Evolutionary conservation across 2,888 invertebrate species (phyloP), one percentile per base, ranked within the genome.

Genomic region (Cinara cedri): DNA sequence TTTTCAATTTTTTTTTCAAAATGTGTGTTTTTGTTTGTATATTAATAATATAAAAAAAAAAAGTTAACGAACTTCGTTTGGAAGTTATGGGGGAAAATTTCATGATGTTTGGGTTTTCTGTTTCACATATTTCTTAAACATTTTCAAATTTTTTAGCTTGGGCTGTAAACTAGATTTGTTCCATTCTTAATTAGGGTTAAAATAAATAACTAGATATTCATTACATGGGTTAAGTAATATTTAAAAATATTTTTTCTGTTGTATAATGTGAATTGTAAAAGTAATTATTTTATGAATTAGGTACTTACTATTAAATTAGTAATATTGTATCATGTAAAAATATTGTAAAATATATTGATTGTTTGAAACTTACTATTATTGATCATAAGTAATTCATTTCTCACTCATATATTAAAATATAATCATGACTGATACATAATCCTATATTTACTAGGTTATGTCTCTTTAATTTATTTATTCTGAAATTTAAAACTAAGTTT

Each of bases 371-470:
- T 57, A 60, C 34, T 72, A 0, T 46, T 0, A 57, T 57, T 57
- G n/a, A 57, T 57, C 46, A 49, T 72, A 46, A n/a, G 44, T 72
- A 16, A 26, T 9, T 57, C 9, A 24, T 71, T 46, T 24, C 14
- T 16, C 16, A 14, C 24, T 49, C 14, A 16, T 26, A 44, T 24
- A 57, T n/a, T 71, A 44, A 11, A n/a, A 11, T 8, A n/a, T 72
- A 11, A 57, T 60, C 46, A 72, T 46, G 60, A 14, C 60, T 26
- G 13, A 26, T 34, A 4, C 4, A 14, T 42, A 26, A 34, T 46
- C 57, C n/a, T 71, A 14, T 44, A 34, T 6, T 34, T 34, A 34
- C 34, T 34, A 42, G 16, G 54, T 70, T 21, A 55, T 55, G 54
- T 9, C 1, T 4, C 8, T 71, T 21, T 24, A 55, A 11, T 55